phyloP scores from a whole-genome alignment of 2,797 vertebrate species.

The Sebastes hubbsi region DNA sequence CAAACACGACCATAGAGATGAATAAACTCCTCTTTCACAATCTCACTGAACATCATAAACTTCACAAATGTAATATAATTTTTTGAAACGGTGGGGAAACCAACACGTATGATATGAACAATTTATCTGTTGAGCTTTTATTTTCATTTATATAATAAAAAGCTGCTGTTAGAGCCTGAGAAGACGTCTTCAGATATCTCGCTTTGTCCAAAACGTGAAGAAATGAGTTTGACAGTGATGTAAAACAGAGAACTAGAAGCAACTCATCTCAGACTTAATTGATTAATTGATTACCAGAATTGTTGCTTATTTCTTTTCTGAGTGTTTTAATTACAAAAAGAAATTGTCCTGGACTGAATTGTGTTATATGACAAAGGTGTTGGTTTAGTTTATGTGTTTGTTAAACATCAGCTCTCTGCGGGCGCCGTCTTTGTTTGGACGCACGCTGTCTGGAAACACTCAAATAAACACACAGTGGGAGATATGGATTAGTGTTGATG shows the following conservation, averaged over 20 bases:
- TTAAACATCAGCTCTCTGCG: not conserved
- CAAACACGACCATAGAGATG: not conserved
- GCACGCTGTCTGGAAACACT: slow-evolving; percentile 1
- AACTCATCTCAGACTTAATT: not conserved
- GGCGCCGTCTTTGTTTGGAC: slow-evolving; percentile 23
- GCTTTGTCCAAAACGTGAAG: not conserved
- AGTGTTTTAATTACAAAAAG: not conserved
- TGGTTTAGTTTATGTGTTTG: not conserved
- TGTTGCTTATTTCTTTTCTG: not conserved
- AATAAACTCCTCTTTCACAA: not conserved
- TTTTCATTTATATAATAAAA: not conserved
- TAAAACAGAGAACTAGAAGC: not conserved
- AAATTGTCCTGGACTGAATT: not conserved
- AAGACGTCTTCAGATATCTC: not conserved
- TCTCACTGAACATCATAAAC: not conserved
- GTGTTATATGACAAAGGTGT: not conserved
- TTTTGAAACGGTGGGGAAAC: not conserved
- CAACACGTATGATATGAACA: no score
- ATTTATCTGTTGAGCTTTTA: not conserved
- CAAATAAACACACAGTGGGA: slow-evolving; percentile 34
- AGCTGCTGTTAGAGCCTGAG: not conserved
- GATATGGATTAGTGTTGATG: slow-evolving; percentile 57
- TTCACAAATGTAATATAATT: not conserved
- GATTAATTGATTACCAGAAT: not conserved
- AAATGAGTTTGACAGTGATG: not conserved